Evolutionary conservation across 2,888 invertebrate genomes (phyloP).

Genomic region (Eledone cirrhosa): DNA sequence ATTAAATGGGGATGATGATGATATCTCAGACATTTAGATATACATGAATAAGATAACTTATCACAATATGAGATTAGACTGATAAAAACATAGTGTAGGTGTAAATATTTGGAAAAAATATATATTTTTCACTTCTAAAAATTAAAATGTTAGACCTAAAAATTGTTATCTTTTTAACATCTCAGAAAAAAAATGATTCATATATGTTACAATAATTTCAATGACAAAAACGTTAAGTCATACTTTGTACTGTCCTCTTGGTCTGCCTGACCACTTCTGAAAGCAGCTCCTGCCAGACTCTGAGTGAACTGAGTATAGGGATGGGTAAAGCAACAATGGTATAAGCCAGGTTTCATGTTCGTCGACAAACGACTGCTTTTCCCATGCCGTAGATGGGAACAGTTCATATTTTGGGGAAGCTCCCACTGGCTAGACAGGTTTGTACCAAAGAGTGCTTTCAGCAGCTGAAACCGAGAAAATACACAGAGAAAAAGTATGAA

Average conservation of each 20-base stretch:
- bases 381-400: constrained; percentile 48
- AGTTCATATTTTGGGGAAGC: constrained; percentile 41
- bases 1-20: no score
- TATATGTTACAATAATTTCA: not conserved
- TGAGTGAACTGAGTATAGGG: constrained; percentile 68
- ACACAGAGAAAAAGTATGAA: not conserved
- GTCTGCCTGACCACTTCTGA: constrained; percentile 53
- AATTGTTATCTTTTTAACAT: not conserved
- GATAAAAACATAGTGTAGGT: no score
- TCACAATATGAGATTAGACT: no score
- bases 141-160: no score
- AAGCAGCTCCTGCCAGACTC: constrained; percentile 61
- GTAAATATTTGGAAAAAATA: no score
- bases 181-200: not conserved
- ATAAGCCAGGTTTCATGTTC: constrained; percentile 62
- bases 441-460: constrained; percentile 79
- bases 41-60: no score
- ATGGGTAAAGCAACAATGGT: constrained; percentile 65
- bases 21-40: no score
- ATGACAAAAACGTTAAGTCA: not conserved
- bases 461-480: constrained; percentile 62
- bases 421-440: constrained; percentile 72
- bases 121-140: no score
- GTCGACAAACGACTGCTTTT: constrained; percentile 54
- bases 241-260: constrained; percentile 57